Base-by-base conservation (phyloP, 2,113 vertebrate genomes). In the Scomber japonicus region DNA sequence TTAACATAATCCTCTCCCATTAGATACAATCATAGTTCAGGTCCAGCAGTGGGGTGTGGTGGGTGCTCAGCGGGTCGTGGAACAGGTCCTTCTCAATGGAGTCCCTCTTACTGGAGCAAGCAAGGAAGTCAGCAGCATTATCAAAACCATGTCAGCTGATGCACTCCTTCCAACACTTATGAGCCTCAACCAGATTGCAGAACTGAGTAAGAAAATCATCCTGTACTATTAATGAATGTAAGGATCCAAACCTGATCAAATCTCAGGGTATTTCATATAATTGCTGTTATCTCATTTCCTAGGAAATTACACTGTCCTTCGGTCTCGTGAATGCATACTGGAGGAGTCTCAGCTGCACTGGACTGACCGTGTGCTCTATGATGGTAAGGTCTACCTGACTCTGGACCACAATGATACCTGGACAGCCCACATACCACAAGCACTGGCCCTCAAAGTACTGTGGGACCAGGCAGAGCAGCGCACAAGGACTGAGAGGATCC, bases 21-120 rank as follows among this genome's bases (percentile, higher is more conserved):
- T 27, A 93, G 92, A 91, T 55, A 69, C 82, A 2, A 11, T 77
- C 7, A 35, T 91, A 15, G 62, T 93, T 19, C 84, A 92, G 84
- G 69, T 89, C 12, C 90, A 91, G 76, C 78, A 72, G 44, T 61
- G 56, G 87, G 71, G 78, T 44, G 51, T 85, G 75, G 71, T 86
- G 21, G 88, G 90, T 27, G 30, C 19, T 49, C 71, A 80, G 27
- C 66, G 46, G 14, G 54, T 81, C 2, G 1, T 54, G 11, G 21
- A 83, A 1, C 87, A 82, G 62, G 90, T 92, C 7, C 70, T 93
- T 21, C 46, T 91, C 13, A 92, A 91, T 40, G 90, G 90, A 48
- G 56, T 83, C 46, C 11, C 61, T 44, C 31, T 86, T 0, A 31
- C 40, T 15, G 17, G 10, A 19, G 54, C 27, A 46, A 83, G 21